Evolutionary conservation across 2,888 invertebrate genomes (phyloP).

Genomic region (Lithophane ornitopus): DNA sequence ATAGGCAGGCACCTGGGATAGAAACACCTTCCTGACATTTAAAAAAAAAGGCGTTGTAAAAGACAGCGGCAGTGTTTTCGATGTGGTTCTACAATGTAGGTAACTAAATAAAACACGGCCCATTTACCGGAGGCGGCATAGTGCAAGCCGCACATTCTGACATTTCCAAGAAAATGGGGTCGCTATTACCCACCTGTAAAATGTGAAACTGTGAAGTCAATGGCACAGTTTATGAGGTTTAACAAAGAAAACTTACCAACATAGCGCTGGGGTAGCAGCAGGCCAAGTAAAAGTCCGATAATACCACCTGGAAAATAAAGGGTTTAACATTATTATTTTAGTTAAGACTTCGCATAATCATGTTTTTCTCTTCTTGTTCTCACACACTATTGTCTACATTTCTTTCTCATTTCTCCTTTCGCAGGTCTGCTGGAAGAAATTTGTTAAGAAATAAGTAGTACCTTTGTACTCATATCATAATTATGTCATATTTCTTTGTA

Average conservation of each 20-base stretch:
- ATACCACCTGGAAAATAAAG: conserved; percentile 76
- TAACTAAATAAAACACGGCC: neutral
- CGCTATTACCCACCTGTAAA: neutral
- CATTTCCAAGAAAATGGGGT: conserved; percentile 24
- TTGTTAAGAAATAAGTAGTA: too few species aligned
- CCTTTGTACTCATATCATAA: too few species aligned
- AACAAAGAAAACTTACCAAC: conserved; percentile 79
- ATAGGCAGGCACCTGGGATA: too few species aligned
- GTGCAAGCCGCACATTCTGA: conserved; percentile 19
- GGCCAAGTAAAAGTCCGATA: conserved; percentile 80
- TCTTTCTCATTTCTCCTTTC: too few species aligned
- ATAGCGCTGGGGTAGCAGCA: conserved; percentile 81
- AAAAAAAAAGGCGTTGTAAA: neutral
- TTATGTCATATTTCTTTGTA: too few species aligned
- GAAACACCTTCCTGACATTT: neutral
- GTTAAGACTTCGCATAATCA: too few species aligned
- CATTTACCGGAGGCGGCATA: neutral
- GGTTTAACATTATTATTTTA: too few species aligned
- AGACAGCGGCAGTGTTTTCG: neutral
- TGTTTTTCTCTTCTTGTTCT: too few species aligned
- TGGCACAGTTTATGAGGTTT: neutral
- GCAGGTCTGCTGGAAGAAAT: too few species aligned
- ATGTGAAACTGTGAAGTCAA: neutral
- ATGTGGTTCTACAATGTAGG: neutral
- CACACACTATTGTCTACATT: too few species aligned